Evolutionary conservation across 1,140 invertebrate genomes (phyloP), one percentile per base, ranked within the genome.

Genomic region (Carcinoscorpius rotundicauda): DNA sequence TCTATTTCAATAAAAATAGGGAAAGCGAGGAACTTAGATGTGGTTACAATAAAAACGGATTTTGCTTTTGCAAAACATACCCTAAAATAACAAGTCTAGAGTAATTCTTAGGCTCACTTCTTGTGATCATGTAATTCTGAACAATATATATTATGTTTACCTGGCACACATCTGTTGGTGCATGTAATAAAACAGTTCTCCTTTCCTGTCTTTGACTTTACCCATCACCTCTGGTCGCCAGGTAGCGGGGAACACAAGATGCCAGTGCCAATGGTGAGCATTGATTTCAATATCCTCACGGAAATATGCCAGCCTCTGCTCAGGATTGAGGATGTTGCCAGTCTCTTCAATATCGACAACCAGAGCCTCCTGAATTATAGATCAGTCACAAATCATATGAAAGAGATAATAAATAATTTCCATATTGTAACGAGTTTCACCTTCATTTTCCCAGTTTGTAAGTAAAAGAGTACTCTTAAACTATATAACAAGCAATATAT

Each of bases 181-280:
- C 0, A 64, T 63, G 51, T 76, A 78, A 0, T 76, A 64, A 29
- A 75, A 78, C 50, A 73, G 69, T 29, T 73, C 71, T 5, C 76
- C 76, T 4, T 74, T 72, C 6, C 66, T 67, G 11, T 62, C 62
- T 49, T 68, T 62, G 0, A 58, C 56, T 3, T 74, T 11, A 6
- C 66, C 53, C 6, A 63, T 56, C 4, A 55, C 55, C 5, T 49
- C 6, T 6, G 61, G 52, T 5, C 52, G 48, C 29, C 51, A 63
- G 5, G 61, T 63, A 6, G 53, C 52, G 6, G 61, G 53, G 49
- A 49, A 63, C 4, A 63, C 61, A n/a, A 56, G 52, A 55, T 63
- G 61, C 61, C 61, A 63, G 73, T 77, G 61, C 61, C 61, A 63
- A 11, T 63, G 61, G 51, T 63, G 61, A 48, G 53, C 61, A 55